Conservation (phyloP, 2,113 vertebrate species). For the Chionodraco myersi region DNA sequence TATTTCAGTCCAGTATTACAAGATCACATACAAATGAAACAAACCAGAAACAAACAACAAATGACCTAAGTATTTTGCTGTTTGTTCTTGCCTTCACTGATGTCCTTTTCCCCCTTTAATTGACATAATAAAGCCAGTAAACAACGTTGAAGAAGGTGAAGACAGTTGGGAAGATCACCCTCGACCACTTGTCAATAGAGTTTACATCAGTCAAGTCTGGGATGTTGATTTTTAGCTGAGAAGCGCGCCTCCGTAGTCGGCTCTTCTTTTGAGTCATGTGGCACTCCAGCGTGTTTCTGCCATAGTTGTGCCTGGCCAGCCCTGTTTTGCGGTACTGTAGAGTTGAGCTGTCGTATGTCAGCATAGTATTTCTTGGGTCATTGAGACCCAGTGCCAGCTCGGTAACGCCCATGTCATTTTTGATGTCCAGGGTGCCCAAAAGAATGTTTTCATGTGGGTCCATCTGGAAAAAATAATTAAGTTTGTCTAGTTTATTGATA, state of each 20-base stretch:
- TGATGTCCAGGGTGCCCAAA: conserved; percentile 96
- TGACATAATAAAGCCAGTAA: conserved; percentile 99
- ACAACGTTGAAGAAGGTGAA: conserved; percentile 98
- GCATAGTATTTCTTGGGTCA: conserved; percentile 94
- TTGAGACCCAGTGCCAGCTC: conserved; percentile 93
- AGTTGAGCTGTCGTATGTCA: conserved; percentile 93
- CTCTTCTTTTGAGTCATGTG: conserved; percentile 97
- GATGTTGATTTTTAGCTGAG: conserved; percentile 97
- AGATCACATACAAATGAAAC: conserved; percentile 85
- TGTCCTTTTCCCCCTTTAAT: conserved; percentile 83
- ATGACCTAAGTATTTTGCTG: conserved; percentile 46
- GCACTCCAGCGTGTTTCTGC: conserved; percentile 92
- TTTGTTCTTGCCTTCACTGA: conserved; percentile 75
- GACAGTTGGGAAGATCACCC: conserved; percentile 98
- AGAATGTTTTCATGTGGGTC: conserved; percentile 98
- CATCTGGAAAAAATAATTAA: conserved; percentile 85
- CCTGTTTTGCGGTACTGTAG: conserved; percentile 97
- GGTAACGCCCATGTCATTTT: conserved; percentile 96
- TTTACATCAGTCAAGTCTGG: conserved; percentile 99
- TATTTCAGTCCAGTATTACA: conserved; percentile 90
- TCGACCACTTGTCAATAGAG: conserved; percentile 98
- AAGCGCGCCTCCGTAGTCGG: conserved; percentile 92
- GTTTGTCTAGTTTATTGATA: neutral
- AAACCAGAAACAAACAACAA: conserved; percentile 50
- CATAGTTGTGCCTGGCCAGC: conserved; percentile 93